Percentiles rank a stretch among this genome's conserved stretches.
Conservation (phyloP, 2,888 invertebrate species). For the Luperina nickerlii region DNA sequence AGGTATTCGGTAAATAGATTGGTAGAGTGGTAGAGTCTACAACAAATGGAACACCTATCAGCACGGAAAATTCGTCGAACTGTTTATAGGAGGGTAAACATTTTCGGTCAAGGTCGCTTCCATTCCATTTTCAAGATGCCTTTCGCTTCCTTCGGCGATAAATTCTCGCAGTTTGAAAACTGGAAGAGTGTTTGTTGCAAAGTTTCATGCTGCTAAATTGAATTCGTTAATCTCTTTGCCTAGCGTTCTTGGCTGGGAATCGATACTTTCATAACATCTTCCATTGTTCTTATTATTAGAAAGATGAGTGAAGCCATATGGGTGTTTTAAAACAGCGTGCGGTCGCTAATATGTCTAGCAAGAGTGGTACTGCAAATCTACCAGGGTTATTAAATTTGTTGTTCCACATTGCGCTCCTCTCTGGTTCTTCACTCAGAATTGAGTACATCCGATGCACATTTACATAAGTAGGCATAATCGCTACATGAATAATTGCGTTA, state of each 20-base stretch:
- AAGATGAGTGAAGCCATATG: constrained; percentile 13
- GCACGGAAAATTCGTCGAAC: constrained; percentile 37
- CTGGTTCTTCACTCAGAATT: background rate
- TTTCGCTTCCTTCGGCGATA: constrained; percentile 48
- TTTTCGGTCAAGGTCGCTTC: constrained; percentile 55
- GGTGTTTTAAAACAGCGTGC: constrained; percentile 18
- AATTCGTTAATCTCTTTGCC: constrained; percentile 44
- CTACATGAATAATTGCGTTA: background rate
- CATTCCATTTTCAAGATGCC: constrained; percentile 47
- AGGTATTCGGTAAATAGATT: constrained; percentile 15
- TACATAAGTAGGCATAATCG: background rate
- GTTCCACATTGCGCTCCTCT: background rate
- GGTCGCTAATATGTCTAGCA: background rate
- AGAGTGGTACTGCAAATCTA: background rate
- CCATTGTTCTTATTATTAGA: constrained; percentile 40
- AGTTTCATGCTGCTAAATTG: constrained; percentile 40
- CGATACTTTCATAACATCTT: constrained; percentile 32
- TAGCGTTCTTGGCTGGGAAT: constrained; percentile 30
- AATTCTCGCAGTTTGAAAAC: constrained; percentile 54
- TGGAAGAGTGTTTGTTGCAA: constrained; percentile 42
- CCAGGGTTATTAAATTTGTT: background rate
- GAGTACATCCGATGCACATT: background rate
- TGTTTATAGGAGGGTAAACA: constrained; percentile 43
- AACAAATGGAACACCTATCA: constrained; percentile 29
- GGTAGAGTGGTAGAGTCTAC: constrained; percentile 33